phyloP scores from a whole-genome alignment of 2,888 invertebrate genomes.

The Drosophila rubida region DNA sequence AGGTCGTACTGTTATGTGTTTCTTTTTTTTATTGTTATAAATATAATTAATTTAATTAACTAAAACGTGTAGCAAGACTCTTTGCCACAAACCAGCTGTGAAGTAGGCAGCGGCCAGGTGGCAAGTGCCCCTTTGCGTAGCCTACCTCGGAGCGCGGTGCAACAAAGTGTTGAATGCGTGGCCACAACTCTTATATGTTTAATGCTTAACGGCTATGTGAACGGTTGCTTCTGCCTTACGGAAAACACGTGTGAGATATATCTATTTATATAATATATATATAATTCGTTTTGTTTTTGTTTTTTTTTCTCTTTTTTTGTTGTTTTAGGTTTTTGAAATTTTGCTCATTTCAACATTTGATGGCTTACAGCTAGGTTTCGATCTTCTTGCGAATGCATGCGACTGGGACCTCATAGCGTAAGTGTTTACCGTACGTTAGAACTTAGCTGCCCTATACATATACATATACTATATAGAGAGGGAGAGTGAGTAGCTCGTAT shows the following conservation, averaged over 20 bases:
- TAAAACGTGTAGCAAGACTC: conserved; percentile 30
- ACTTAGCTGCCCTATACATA: conserved; percentile 40
- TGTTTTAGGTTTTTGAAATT: conserved; percentile 50
- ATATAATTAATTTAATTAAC: conserved; percentile 35
- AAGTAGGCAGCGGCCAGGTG: conserved; percentile 7
- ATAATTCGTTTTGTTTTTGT: conserved; percentile 13
- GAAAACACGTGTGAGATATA: conserved; percentile 56
- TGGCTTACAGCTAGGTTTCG: conserved; percentile 58
- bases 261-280: conserved; percentile 13
- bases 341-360: conserved; percentile 62
- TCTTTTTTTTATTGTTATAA: conserved; percentile 15
- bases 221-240: conserved; percentile 49
- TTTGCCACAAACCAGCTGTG: conserved; percentile 6
- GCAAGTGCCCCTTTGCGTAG: conserved; percentile 13
- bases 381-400: conserved; percentile 46
- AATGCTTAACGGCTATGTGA: conserved; percentile 44
- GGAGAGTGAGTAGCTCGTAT: conserved; percentile 62
- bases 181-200: conserved; percentile 34
- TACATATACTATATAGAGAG: neutral
- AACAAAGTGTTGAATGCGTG: conserved; percentile 14
- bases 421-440: conserved; percentile 39
- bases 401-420: conserved; percentile 70
- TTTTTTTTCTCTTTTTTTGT: neutral
- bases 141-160: conserved; percentile 24
- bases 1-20: conserved; percentile 67